Conservation (phyloP, 2,888 invertebrate species). For the Cylindroiulus punctatus region DNA sequence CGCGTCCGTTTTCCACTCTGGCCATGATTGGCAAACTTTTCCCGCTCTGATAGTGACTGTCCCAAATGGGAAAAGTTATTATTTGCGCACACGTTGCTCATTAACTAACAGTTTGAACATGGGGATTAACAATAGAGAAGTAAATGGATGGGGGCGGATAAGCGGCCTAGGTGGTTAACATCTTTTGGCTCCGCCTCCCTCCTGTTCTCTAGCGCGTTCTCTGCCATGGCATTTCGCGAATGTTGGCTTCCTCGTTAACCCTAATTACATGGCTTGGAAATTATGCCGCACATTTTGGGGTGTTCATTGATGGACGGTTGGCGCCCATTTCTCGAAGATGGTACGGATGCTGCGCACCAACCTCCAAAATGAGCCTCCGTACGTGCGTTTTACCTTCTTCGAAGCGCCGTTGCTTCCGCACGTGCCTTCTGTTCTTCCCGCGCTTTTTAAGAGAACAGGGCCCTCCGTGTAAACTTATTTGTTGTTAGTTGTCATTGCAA, state of each 20-base stretch:
- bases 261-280: constrained; percentile 42
- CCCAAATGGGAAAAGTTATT: constrained; percentile 36
- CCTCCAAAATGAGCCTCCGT: neutral
- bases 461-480: too few relatives aligned
- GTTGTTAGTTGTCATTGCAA: too few relatives aligned
- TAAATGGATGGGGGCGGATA: constrained; percentile 47
- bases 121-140: constrained; percentile 45
- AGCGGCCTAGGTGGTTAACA: constrained; percentile 47
- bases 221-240: constrained; percentile 5
- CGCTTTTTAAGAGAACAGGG: too few relatives aligned
- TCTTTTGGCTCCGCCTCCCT: constrained; percentile 36
- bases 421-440: neutral
- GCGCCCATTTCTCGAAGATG: constrained; percentile 40
- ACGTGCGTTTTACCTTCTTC: neutral
- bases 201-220: neutral
- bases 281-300: constrained; percentile 12
- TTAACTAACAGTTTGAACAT: constrained; percentile 47
- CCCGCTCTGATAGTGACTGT: constrained; percentile 16
- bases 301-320: constrained; percentile 9
- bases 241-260: constrained; percentile 45
- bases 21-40: neutral
- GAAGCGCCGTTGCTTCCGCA: neutral
- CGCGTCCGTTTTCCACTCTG: neutral
- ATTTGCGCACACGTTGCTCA: constrained; percentile 43
- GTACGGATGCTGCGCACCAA: neutral